Evolutionary conservation across 2,797 vertebrate species (phyloP), one percentile per base, ranked within the genome.

Genomic region (Gymnodraco acuticeps): DNA sequence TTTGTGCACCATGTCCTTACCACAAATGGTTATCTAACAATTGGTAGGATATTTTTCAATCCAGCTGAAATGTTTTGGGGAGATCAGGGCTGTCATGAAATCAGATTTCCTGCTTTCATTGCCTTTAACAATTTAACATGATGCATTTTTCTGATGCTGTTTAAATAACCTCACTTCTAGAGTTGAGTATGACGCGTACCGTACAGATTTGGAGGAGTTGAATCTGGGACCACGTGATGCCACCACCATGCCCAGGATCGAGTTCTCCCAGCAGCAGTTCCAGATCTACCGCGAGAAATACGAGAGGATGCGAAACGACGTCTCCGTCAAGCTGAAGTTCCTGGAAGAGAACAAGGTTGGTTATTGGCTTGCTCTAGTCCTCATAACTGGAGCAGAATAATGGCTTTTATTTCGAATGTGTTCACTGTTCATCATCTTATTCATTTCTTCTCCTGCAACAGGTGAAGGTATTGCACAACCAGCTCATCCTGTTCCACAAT

Each of bases 381-480:
- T 10, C 14, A 33, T 33, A 10, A 47, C 51, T 12, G 7, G 0
- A 0, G 1, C 23, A 8, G 27, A 15, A 0, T 5, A 45, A 20
- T 47, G 12, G 0, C 41, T 50, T 45, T 58, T 1, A 46, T 1
- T 45, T 55, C 10, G 52, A 10, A 5, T 31, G 3, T 41, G 15
- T 16, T 54, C 8, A 77, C 58, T 41, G 13, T 17, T 54, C 8
- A 77, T 55, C 0, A 3, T 56, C 42, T n/a, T 20, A 51, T 46
- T 66, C 2, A 65, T 48, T 38, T 3, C 31, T 20, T 27, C 48
- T 68, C n/a, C 38, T 65, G 14, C 59, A 70, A 56, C 94, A 99
- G 98, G 97, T 99, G 74, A 99, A 99, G 84, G 98, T 99, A 0
- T 92, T 99, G 91, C 98, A 99, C 91, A 99, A 99, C 93, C 98